Conservation (phyloP, 2,888 invertebrate genomes). For the Eustalomyia histrio region DNA sequence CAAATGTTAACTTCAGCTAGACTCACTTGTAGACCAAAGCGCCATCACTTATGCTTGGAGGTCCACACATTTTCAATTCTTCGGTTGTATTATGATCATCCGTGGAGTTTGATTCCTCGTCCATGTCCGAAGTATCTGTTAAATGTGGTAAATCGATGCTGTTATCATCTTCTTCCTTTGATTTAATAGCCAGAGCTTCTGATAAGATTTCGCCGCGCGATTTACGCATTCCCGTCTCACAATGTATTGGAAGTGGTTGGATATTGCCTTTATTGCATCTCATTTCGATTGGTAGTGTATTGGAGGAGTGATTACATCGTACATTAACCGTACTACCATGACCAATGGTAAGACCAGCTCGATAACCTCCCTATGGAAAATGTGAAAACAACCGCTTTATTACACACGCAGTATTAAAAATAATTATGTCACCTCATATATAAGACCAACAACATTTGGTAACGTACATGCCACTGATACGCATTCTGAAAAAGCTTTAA, state of each 20-base stretch:
- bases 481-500: slow-evolving; percentile 87
- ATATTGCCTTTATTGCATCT: slow-evolving; percentile 76
- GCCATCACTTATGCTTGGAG: slow-evolving; percentile 85
- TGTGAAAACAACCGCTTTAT: not conserved
- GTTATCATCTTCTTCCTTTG: slow-evolving; percentile 67
- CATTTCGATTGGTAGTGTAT: slow-evolving; percentile 80
- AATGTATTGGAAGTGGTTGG: slow-evolving; percentile 76
- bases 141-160: slow-evolving; percentile 57
- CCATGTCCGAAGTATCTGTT: slow-evolving; percentile 70
- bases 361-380: slow-evolving; percentile 84
- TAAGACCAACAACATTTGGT: slow-evolving; percentile 76
- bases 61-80: slow-evolving; percentile 75
- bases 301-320: slow-evolving; percentile 83
- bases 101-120: slow-evolving; percentile 70
- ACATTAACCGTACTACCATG: slow-evolving; percentile 89
- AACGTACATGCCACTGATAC: slow-evolving; percentile 81
- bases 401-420: not conserved
- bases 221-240: slow-evolving; percentile 76
- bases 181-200: slow-evolving; percentile 65
- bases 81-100: slow-evolving; percentile 71
- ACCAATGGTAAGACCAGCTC: slow-evolving; percentile 89
- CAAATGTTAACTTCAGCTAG: not conserved
- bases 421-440: slow-evolving; percentile 74
- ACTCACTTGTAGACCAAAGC: slow-evolving; percentile 84
- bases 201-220: slow-evolving; percentile 75